Base-by-base conservation (phyloP, 2,888 invertebrate species). In the Podotricha telesiphe region DNA sequence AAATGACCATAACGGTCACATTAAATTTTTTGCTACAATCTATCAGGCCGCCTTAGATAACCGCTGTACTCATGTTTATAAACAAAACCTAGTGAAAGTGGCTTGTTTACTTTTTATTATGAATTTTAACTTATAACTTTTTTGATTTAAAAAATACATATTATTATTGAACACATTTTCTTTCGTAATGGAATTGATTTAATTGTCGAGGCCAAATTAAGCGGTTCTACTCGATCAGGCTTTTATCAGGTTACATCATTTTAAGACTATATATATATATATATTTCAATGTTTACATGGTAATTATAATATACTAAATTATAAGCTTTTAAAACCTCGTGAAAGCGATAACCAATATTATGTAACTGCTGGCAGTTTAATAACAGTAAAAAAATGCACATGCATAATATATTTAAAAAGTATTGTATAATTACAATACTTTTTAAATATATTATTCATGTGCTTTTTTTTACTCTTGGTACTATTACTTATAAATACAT, bases 21-120 rank as follows among this genome's bases (percentile, higher is more conserved):
- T 20, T n/a, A 0, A 59, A 28, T 59, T 58, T 65, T 50, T 65
- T 65, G 40, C 19, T 37, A 15, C 34, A 37, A 47, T 58, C 34
- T 47, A 20, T 48, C 34, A 34, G 11, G 34, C 19, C n/a, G 45
- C 48, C 56, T 37, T 20, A 37, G 37, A 28, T 58, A 22, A 58
- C 37, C 40, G 2, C 37, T 47, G 28, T 37, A 42, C 5, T 22
- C 50, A 37, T 66, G 66, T 66, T 66, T 66, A 59, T 40, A 66
- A 66, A 59, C 50, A 66, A 66, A 40, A 2, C 17, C 2, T 15
- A 28, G 66, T 42, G 59, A 59, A 66, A 66, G 66, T 66, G 15
- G 66, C 59, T 28, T 6, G 45, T n/a, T 56, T 42, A 42, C 15
- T 50, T 66, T 65, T 48, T 40, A 20, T 37, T 40, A 4, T 17